Conservation (phyloP, 2,888 invertebrate genomes). For the Tortrix viridana region DNA sequence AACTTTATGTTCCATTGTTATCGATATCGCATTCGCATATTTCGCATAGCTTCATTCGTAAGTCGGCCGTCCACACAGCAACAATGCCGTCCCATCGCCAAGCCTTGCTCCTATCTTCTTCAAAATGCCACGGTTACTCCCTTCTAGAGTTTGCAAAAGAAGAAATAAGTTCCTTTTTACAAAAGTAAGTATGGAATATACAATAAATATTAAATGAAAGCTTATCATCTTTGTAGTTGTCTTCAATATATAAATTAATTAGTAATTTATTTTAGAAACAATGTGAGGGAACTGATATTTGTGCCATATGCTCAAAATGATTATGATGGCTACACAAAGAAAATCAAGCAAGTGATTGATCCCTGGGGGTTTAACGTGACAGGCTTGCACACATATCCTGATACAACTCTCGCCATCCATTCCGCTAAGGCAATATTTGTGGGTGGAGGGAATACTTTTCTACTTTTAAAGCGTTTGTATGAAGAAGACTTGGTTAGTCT, state of each 20-base stretch:
- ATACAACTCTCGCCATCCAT: slow-evolving; percentile 83
- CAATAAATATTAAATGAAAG: neutral
- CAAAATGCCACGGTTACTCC: slow-evolving; percentile 86
- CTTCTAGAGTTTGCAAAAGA: slow-evolving; percentile 87
- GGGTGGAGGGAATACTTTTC: slow-evolving; percentile 93
- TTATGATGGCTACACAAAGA: slow-evolving; percentile 86
- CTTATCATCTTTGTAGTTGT: too few species aligned
- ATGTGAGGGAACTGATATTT: slow-evolving; percentile 87
- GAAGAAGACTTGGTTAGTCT: slow-evolving; percentile 86
- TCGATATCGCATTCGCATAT: slow-evolving; percentile 17
- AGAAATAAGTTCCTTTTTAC: slow-evolving; percentile 85
- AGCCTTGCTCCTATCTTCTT: slow-evolving; percentile 88
- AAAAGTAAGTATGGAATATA: slow-evolving; percentile 74
- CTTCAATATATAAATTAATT: too few species aligned
- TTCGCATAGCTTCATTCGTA: too few species aligned
- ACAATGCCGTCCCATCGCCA: slow-evolving; percentile 66
- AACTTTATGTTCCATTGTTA: slow-evolving; percentile 22
- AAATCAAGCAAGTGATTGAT: slow-evolving; percentile 83
- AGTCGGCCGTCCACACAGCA: neutral
- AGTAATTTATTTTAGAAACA: slow-evolving; percentile 80
- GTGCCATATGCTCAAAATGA: slow-evolving; percentile 89
- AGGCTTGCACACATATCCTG: slow-evolving; percentile 86
- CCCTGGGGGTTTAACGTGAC: slow-evolving; percentile 87
- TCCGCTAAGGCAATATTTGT: slow-evolving; percentile 89
- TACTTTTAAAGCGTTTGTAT: slow-evolving; percentile 88